Percentiles rank a stretch among this genome's conserved stretches.
Conservation (phyloP, 2,797 vertebrate genomes). For the Phoeniculus purpureus region DNA sequence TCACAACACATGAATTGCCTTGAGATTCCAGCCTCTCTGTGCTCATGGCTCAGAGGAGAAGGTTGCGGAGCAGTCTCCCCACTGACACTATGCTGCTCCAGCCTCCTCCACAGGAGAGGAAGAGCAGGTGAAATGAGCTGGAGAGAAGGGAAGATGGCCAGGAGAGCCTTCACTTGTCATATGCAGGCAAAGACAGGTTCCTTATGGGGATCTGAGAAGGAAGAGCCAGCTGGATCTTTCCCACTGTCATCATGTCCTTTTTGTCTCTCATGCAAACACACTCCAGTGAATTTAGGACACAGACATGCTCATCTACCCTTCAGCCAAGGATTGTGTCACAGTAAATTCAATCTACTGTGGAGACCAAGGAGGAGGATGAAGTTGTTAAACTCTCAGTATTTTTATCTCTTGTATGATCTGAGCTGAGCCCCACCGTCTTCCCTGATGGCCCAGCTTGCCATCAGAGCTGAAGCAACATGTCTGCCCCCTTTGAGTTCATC, state of each 20-base stretch:
- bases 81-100: neutral
- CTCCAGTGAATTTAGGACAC: neutral
- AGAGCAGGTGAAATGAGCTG: neutral
- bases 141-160: neutral
- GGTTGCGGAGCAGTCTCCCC: rapidly evolving
- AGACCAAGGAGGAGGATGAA: neutral
- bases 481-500: neutral
- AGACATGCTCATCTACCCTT: neutral
- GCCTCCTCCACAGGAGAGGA: neutral
- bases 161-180: neutral
- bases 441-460: neutral
- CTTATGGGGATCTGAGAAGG: neutral
- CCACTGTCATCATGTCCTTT: neutral
- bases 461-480: neutral
- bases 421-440: neutral
- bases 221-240: neutral
- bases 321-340: neutral
- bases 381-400: neutral
- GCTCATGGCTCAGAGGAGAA: neutral
- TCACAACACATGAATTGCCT: neutral
- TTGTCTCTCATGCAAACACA: neutral
- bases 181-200: neutral
- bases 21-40: neutral
- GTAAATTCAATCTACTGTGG: neutral
- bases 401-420: rapidly evolving